These are phyloP conservation scores for Actinopyga echinites DNA, from an alignment of 53 echinoderm and acorn worm genomes.

Conservation along the genomic window DNA sequence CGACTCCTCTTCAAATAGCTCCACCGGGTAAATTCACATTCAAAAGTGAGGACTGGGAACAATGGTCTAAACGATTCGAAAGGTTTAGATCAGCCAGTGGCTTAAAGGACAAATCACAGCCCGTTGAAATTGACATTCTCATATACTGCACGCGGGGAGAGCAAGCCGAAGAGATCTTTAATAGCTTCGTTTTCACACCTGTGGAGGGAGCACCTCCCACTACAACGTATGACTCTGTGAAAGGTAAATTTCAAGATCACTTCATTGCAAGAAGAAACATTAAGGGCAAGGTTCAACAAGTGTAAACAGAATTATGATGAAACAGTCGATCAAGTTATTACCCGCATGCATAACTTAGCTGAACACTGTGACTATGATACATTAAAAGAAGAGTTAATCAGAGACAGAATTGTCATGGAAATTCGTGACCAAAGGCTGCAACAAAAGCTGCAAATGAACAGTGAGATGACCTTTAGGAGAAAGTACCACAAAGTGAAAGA, in stretches of 20 bases:
- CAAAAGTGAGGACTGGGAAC: no score
- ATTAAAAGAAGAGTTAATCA: neutral
- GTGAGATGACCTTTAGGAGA: no score
- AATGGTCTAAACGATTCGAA: constrained; percentile 20
- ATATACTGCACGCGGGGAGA: constrained; percentile 32
- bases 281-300: neutral
- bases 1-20: no score
- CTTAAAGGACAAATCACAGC: neutral
- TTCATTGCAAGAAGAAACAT: constrained; percentile 13
- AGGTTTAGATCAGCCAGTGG: constrained; percentile 16
- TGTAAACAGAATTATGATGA: neutral
- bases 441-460: neutral
- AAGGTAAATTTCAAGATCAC: constrained; percentile 6
- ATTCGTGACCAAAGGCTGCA: neutral
- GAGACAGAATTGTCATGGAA: neutral
- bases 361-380: neutral
- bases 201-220: neutral
- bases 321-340: no score
- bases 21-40: neutral
- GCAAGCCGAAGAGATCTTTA: constrained; percentile 17
- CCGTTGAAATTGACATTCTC: constrained; percentile 3
- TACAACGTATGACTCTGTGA: neutral
- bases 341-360: neutral
- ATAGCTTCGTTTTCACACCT: neutral
- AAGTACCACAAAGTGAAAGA: neutral